These are phyloP conservation scores for Trichonephila clavata DNA, from an alignment of 1,140 invertebrate genomes.

Conservation along the genomic window DNA sequence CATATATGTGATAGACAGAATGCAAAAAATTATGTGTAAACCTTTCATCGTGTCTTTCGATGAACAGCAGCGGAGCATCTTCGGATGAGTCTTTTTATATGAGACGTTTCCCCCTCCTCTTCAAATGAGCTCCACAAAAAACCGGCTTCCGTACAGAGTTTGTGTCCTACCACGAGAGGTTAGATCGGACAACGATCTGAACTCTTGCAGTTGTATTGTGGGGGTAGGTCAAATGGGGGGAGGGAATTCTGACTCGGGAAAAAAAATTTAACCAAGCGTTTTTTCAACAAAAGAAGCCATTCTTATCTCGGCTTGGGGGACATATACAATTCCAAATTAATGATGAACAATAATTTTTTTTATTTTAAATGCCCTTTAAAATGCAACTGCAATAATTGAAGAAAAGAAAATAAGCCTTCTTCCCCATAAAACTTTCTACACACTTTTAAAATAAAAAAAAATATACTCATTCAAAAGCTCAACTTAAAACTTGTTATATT, in stretches of 20 bases:
- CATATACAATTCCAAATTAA: not conserved
- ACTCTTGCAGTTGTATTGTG: constrained; percentile 22
- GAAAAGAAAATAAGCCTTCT: no score
- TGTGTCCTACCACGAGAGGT: constrained; percentile 2
- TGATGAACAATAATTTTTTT: not conserved
- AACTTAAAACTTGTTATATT: no score
- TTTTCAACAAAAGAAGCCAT: not conserved
- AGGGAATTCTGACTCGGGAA: not conserved
- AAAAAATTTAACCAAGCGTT: not conserved
- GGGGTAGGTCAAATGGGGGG: constrained; percentile 13
- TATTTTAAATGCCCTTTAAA: no score
- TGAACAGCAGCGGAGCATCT: not conserved
- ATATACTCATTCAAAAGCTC: no score
- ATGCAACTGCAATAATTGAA: no score
- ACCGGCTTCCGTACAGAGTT: constrained; percentile 21
- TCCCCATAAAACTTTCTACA: no score
- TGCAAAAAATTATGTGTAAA: not conserved
- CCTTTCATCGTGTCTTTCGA: not conserved
- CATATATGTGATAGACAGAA: not conserved
- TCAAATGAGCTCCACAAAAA: no score
- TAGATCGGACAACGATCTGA: constrained; percentile 51
- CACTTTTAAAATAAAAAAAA: no score
- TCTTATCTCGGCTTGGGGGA: not conserved
- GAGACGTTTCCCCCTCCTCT: not conserved
- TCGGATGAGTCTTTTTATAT: constrained; percentile 35